A percentile compares a stretch with the other conserved stretches of the same genome.
Conservation (phyloP, 2,888 invertebrate species). For the Trichopoda pennipes region DNA sequence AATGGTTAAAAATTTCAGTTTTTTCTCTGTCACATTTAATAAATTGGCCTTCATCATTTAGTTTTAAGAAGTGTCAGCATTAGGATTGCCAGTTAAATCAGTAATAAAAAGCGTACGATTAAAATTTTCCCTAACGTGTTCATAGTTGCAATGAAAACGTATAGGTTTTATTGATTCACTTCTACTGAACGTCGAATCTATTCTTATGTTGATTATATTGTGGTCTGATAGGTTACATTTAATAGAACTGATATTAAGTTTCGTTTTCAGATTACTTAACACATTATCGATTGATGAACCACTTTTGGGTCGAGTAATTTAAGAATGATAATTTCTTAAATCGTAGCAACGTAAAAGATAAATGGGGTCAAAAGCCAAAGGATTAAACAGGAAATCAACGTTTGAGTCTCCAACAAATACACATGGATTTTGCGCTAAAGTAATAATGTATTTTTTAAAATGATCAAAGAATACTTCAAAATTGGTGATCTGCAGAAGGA, state of each 20-base stretch:
- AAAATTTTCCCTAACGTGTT: not conserved
- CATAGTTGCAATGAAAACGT: not conserved
- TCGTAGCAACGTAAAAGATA: conserved; percentile 11
- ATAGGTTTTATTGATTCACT: not conserved
- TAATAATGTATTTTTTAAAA: not conserved
- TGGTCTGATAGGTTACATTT: conserved; percentile 1
- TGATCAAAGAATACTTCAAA: not conserved
- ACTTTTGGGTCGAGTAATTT: not conserved
- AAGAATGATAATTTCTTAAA: conserved; percentile 1
- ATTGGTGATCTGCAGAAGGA: not conserved
- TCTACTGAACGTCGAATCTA: not conserved
- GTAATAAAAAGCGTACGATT: not conserved
- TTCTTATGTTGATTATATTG: not conserved
- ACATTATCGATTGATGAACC: conserved; percentile 1
- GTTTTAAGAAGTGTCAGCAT: not conserved
- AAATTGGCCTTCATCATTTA: conserved; percentile 6
- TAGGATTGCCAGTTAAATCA: not conserved
- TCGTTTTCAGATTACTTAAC: not conserved
- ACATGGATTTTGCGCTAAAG: not conserved
- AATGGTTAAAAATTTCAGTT: conserved; percentile 12
- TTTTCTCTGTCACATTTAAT: conserved; percentile 8
- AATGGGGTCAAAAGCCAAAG: not conserved
- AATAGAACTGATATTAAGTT: not conserved
- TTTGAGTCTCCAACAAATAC: conserved; percentile 13
- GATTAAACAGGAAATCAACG: not conserved